These are phyloP conservation scores for Drosophila lutescens DNA, from an alignment of 2,888 invertebrate species.

Conservation along the genomic window DNA sequence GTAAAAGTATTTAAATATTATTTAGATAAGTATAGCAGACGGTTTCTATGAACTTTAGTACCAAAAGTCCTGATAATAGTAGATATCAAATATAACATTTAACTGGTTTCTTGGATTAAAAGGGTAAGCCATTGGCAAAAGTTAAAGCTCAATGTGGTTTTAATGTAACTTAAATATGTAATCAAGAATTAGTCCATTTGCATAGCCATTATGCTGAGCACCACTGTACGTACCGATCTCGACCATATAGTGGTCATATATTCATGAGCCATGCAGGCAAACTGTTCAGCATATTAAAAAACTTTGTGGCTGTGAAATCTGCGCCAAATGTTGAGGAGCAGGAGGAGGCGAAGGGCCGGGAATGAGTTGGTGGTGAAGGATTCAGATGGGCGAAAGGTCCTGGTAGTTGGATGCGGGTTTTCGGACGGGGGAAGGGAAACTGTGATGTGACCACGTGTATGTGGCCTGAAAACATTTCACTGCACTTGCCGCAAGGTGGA, in stretches of 20 bases:
- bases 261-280: slow-evolving; percentile 38
- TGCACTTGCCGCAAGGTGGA: slow-evolving; percentile 51
- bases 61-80: no score
- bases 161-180: background rate
- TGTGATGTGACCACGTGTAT: slow-evolving; percentile 37
- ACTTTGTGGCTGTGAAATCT: slow-evolving; percentile 49
- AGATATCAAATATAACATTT: no score
- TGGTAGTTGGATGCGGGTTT: background rate
- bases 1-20: no score
- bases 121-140: no score
- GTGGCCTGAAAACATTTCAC: slow-evolving; percentile 60
- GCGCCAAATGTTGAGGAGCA: slow-evolving; percentile 36
- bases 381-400: slow-evolving; percentile 10
- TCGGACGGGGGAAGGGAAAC: background rate
- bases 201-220: background rate
- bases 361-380: slow-evolving; percentile 1
- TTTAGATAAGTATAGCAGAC: no score
- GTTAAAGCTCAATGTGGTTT: no score
- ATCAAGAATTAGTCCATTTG: background rate
- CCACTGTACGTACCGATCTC: slow-evolving; percentile 2
- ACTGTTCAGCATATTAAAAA: slow-evolving; percentile 50
- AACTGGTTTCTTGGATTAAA: no score
- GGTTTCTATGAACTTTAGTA: no score
- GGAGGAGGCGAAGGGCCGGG: background rate
- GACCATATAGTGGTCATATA: slow-evolving; percentile 24